These are phyloP conservation scores for Fregetta grallaria DNA, from an alignment of 2,113 vertebrate species.

Conservation along the genomic window DNA sequence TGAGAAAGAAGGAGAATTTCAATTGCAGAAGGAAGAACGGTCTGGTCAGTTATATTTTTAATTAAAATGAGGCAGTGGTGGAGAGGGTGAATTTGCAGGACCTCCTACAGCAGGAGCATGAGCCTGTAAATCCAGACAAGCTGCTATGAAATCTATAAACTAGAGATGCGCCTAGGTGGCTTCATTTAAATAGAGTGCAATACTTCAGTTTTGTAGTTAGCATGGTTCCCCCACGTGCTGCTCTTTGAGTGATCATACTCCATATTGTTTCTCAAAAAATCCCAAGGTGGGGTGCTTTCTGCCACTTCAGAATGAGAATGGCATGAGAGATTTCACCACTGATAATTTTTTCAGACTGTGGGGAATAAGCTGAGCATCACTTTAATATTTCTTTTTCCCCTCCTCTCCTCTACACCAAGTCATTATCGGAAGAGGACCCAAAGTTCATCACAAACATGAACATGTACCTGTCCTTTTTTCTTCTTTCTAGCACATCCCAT, in stretches of 20 bases:
- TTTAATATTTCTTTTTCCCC: background rate
- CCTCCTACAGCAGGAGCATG: background rate
- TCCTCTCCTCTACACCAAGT: background rate
- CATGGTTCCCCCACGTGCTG: background rate
- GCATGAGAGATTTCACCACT: background rate
- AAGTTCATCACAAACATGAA: background rate
- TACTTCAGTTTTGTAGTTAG: fast-evolving
- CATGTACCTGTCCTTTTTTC: background rate
- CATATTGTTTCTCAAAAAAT: background rate
- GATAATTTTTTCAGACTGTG: background rate
- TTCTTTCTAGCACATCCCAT: background rate
- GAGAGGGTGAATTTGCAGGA: background rate
- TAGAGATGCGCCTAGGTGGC: background rate
- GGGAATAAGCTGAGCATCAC: background rate
- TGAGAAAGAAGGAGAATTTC: background rate
- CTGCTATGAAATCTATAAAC: background rate
- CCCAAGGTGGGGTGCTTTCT: background rate
- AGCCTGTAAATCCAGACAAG: background rate
- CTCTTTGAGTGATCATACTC: background rate
- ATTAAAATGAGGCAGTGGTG: background rate
- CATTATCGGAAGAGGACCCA: background rate
- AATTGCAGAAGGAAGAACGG: background rate
- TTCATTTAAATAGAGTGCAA: background rate
- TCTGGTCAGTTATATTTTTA: background rate
- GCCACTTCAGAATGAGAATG: background rate